These are phyloP conservation scores for Agonopterix arenella DNA, from an alignment of 2,888 invertebrate genomes.

Conservation along the genomic window DNA sequence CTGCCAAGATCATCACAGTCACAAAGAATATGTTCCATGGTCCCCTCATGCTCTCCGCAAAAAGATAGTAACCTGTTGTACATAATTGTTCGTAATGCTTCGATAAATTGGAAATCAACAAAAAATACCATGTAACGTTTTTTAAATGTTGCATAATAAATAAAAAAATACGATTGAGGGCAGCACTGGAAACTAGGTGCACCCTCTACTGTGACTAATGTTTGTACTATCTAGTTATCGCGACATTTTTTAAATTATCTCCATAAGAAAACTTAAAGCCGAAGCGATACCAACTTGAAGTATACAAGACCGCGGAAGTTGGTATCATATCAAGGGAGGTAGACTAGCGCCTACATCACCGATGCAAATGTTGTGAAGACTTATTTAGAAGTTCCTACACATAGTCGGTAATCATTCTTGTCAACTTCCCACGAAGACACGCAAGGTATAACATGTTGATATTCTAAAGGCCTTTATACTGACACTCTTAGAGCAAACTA, in stretches of 20 bases:
- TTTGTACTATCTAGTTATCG: too few relatives aligned
- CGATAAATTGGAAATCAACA: too few relatives aligned
- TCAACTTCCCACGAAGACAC: slow-evolving; percentile 47
- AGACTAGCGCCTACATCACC: slow-evolving; percentile 25
- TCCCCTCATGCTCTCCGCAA: too few relatives aligned
- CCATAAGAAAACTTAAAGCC: slow-evolving; percentile 7
- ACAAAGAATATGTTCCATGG: too few relatives aligned
- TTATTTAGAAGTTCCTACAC: slow-evolving; percentile 66
- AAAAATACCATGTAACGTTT: too few relatives aligned
- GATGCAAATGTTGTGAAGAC: slow-evolving; percentile 67
- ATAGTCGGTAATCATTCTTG: slow-evolving; percentile 60
- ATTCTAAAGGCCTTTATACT: slow-evolving; percentile 23
- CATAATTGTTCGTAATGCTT: too few relatives aligned
- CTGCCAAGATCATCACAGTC: too few relatives aligned
- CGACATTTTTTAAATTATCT: slow-evolving; percentile 2
- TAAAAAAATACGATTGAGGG: too few relatives aligned
- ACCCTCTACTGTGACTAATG: too few relatives aligned
- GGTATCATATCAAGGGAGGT: slow-evolving; percentile 43
- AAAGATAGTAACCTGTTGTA: too few relatives aligned
- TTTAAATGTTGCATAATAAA: too few relatives aligned
- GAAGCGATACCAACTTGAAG: slow-evolving; percentile 14
- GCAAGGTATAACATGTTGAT: slow-evolving; percentile 13
- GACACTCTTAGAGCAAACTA: neutral
- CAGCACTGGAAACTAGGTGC: too few relatives aligned
- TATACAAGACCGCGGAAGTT: slow-evolving; percentile 28